Percentiles rank a stretch among this genome's conserved stretches.
Conservation (phyloP, 2,888 invertebrate species). For the Caenorhabditis sp. region DNA sequence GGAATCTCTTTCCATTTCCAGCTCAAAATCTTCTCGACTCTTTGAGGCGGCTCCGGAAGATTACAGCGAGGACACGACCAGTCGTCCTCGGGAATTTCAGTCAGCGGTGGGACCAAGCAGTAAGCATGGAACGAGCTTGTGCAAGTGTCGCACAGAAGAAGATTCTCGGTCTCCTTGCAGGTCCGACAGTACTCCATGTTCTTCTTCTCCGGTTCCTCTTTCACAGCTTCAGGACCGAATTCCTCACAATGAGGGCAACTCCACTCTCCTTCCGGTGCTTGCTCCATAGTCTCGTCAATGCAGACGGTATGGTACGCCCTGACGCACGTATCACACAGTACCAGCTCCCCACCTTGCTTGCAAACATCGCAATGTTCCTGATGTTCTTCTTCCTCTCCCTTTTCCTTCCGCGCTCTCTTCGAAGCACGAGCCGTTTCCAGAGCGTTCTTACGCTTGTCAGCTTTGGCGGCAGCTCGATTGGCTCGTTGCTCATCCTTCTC, state of each 20-base stretch:
- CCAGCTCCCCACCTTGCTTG: conserved; percentile 99
- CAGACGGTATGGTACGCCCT: conserved; percentile 86
- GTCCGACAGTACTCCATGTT: conserved; percentile 87
- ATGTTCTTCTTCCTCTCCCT: conserved; percentile 84
- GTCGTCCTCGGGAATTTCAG: conserved; percentile 92
- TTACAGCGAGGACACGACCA: conserved; percentile 98
- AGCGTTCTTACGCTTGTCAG: conserved; percentile 73
- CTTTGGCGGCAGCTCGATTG: conserved; percentile 72
- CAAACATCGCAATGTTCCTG: conserved; percentile 97
- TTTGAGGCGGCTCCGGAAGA: conserved; percentile 82
- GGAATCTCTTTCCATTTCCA: conserved; percentile 88
- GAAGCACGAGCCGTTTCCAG: conserved; percentile 76
- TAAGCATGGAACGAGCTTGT: conserved; percentile 98
- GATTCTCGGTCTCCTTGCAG: conserved; percentile 92
- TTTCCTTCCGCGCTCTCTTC: conserved; percentile 79
- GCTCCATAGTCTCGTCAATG: conserved; percentile 96
- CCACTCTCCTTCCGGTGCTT: conserved; percentile 98
- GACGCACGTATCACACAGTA: conserved; percentile 98
- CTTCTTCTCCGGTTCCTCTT: conserved; percentile 59
- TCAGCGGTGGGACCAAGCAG: conserved; percentile 96
- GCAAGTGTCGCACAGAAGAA: conserved; percentile 98
- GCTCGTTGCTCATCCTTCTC: conserved; percentile 64
- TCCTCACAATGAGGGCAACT: conserved; percentile 90
- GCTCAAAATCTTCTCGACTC: conserved; percentile 89
- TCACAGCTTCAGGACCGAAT: conserved; percentile 62